Base-by-base conservation (phyloP, 1,140 invertebrate genomes). In the Gryon sp. region DNA sequence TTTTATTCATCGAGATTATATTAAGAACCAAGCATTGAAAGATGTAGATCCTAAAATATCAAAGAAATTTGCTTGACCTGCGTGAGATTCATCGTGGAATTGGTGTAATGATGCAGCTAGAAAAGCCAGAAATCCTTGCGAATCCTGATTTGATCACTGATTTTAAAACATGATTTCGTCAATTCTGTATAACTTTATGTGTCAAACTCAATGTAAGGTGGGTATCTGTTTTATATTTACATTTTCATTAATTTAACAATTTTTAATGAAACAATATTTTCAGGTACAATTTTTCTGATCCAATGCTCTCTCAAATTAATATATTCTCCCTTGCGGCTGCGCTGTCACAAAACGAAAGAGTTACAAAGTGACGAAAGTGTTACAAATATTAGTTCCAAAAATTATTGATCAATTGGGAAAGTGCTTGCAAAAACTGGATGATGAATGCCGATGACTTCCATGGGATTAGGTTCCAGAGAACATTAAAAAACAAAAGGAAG, bases 161-260 rank as follows among this genome's bases (percentile, higher is more conserved):
- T 18, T 50, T 50, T 11, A 50, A 32, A 32, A 32, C 1, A 1
- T 16, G 46, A 2, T 50, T 15, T 18, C 26, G n/a, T 8, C 26
- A 32, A 1, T 50, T 50, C 9, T 9, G 30, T 0, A 32, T 50
- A 2, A 18, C 26, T 32, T 14, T 26, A 1, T 50, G 46, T 18
- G 14, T 19, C 12, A 12, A 36, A 11, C n/a, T n/a, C n/a, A n/a
- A n/a, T n/a, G n/a, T n/a, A n/a, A n/a, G n/a, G n/a, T n/a, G n/a
- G n/a, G n/a, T n/a, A n/a, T n/a, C n/a, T n/a, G n/a, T n/a, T n/a
- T n/a, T n/a, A n/a, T n/a, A n/a, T 36, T 4, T 36, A 15, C 2
- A 36, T 41, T 41, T 41, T 20, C 9, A 6, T 24, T 24, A n/a
- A n/a, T n/a, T 68, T 41, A 41, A 65, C 19, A 48, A 12, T 46